A percentile compares a stretch with the other conserved stretches of the same genome.
Conservation (phyloP, 2,797 vertebrate genomes). For the Falco cherrug region DNA sequence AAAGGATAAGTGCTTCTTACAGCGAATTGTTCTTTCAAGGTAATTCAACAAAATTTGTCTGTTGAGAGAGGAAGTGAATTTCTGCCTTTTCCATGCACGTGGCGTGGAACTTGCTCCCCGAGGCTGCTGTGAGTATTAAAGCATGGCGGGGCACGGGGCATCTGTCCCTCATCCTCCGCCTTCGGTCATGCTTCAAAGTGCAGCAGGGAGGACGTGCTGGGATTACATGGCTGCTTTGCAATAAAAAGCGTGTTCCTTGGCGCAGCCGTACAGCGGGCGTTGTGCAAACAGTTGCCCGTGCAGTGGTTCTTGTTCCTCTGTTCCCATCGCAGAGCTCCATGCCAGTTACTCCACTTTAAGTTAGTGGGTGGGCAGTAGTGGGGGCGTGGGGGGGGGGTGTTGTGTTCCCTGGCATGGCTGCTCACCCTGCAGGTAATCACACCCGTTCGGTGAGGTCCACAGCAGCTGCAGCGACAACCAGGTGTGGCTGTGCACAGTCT, state of each 20-base stretch:
- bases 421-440: rapidly evolving
- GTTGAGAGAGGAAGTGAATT: background rate
- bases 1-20: background rate
- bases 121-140: background rate
- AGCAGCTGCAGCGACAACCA: too few species aligned
- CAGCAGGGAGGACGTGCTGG: background rate
- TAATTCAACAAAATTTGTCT: background rate
- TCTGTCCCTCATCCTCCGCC: slow-evolving; percentile 27
- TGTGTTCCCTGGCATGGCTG: too few species aligned
- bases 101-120: background rate
- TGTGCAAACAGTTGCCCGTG: rapidly evolving
- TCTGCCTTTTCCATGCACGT: rapidly evolving
- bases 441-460: rapidly evolving
- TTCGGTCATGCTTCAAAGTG: slow-evolving; percentile 12
- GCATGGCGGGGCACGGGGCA: background rate
- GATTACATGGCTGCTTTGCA: background rate
- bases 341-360: rapidly evolving
- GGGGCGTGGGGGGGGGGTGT: background rate
- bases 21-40: background rate
- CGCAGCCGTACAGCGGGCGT: rapidly evolving
- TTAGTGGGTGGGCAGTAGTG: rapidly evolving
- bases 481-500: rapidly evolving
- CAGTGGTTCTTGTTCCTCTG: rapidly evolving
- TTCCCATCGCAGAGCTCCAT: background rate
- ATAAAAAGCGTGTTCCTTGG: background rate